Percentiles rank a stretch among this genome's conserved stretches.
These are phyloP conservation scores for Heliconius hermathena DNA, from an alignment of 1,140 invertebrate genomes.

Conservation along the genomic window DNA sequence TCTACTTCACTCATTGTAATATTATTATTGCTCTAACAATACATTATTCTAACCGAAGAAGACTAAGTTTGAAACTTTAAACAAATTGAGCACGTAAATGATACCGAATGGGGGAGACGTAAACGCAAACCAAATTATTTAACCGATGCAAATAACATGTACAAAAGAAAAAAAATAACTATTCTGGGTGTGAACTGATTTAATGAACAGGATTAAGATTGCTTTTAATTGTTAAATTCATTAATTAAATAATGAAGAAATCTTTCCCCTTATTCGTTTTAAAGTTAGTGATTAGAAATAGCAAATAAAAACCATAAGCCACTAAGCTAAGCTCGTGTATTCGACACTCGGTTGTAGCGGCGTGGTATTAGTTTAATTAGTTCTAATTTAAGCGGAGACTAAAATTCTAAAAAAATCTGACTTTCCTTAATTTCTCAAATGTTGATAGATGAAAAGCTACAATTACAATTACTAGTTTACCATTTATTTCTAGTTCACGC, in stretches of 20 bases:
- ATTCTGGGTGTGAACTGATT: background rate
- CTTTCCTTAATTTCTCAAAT: background rate
- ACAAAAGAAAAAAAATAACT: background rate
- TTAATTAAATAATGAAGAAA: background rate
- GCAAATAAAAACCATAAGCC: conserved; percentile 4
- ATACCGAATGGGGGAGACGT: background rate
- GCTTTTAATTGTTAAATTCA: background rate
- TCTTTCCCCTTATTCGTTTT: background rate
- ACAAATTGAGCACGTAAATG: background rate
- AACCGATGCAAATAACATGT: background rate
- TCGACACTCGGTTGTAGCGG: background rate
- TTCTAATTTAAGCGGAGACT: background rate
- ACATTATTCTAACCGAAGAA: background rate
- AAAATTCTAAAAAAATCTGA: background rate
- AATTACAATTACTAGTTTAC: background rate
- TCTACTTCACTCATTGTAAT: background rate
- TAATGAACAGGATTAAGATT: background rate
- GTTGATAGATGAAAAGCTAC: background rate
- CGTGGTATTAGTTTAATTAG: background rate
- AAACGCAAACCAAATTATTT: background rate
- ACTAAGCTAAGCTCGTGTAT: background rate
- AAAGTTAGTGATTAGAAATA: background rate
- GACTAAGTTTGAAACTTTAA: background rate
- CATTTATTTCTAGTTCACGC: background rate
- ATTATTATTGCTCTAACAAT: background rate